phyloP scores from a whole-genome alignment of 2,888 invertebrate species.

The Acheta domesticus region DNA sequence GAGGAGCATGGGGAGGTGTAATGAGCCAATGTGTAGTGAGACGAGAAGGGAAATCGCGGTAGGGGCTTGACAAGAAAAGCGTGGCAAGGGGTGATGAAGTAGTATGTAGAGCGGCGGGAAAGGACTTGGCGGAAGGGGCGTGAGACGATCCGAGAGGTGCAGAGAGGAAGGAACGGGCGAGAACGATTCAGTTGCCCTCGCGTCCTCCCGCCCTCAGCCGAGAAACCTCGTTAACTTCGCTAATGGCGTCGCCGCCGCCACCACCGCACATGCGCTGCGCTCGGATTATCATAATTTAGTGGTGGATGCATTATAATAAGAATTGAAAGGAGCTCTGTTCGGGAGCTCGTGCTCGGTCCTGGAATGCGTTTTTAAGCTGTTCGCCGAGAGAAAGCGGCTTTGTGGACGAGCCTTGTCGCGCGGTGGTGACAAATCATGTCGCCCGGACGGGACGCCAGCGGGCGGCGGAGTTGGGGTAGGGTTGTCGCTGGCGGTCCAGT shows the following conservation, averaged over 20 bases:
- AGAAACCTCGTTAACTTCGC: background rate
- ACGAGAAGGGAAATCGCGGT: no score
- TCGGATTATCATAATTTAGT: conserved; percentile 18
- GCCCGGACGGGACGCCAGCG: background rate
- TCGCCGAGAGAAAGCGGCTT: background rate
- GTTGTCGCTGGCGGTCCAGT: no score
- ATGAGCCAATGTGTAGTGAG: no score
- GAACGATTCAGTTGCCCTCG: background rate
- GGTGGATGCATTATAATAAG: background rate
- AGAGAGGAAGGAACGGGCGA: no score
- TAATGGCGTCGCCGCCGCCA: background rate
- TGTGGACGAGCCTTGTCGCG: background rate
- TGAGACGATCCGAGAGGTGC: no score
- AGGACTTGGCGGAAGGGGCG: no score
- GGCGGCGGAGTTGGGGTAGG: no score
- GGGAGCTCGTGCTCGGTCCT: background rate
- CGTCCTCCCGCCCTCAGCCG: background rate
- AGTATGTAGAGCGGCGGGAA: no score
- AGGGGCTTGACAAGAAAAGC: no score
- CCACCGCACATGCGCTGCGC: background rate
- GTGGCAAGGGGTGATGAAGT: no score
- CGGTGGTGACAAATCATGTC: background rate
- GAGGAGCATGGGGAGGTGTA: no score
- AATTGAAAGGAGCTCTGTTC: background rate
- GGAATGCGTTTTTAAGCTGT: conserved; percentile 18